Percentiles rank a stretch among this genome's conserved stretches.
Evolutionary conservation across 2,888 invertebrate species (phyloP).

Genomic region (Pterobdella sp.): DNA sequence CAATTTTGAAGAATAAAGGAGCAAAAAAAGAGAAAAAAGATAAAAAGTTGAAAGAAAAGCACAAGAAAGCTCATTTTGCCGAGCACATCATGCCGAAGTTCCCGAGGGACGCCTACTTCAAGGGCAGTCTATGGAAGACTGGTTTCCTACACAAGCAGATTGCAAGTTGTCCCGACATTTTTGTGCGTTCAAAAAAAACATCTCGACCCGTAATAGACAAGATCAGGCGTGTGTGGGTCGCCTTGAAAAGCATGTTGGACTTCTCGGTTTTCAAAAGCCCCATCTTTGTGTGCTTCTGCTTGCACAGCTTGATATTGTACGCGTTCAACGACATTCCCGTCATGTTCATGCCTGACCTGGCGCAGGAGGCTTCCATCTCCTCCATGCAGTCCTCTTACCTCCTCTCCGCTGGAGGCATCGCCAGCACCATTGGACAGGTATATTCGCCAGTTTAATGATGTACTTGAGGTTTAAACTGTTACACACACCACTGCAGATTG

Average conservation of each 20-base stretch:
- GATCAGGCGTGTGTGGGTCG: conserved; percentile 37
- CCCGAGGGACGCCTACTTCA: conserved; percentile 48
- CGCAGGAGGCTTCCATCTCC: conserved; percentile 44
- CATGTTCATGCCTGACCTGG: conserved; percentile 77
- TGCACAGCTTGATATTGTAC: conserved; percentile 80
- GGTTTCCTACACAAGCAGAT: conserved; percentile 54
- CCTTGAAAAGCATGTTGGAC: conserved; percentile 45
- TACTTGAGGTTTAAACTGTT: neutral
- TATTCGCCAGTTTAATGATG: neutral
- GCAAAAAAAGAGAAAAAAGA: conserved; percentile 4
- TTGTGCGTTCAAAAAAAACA: conserved; percentile 47
- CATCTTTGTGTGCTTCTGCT: conserved; percentile 53
- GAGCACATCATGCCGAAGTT: conserved; percentile 38
- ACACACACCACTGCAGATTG: conserved; percentile 42
- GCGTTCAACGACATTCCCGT: conserved; percentile 86
- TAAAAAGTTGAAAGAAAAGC: neutral
- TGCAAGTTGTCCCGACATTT: conserved; percentile 82
- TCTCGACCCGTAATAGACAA: neutral
- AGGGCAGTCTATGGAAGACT: conserved; percentile 42
- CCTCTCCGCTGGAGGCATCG: conserved; percentile 66
- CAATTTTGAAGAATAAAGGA: neutral
- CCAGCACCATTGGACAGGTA: conserved; percentile 69
- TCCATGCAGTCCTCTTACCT: conserved; percentile 59
- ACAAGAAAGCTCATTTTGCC: conserved; percentile 28
- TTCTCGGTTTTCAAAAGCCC: conserved; percentile 43